A percentile compares a stretch with the other conserved stretches of the same genome.
phyloP scores from a whole-genome alignment of 2,113 vertebrate species.

The Zapus hudsonius region DNA sequence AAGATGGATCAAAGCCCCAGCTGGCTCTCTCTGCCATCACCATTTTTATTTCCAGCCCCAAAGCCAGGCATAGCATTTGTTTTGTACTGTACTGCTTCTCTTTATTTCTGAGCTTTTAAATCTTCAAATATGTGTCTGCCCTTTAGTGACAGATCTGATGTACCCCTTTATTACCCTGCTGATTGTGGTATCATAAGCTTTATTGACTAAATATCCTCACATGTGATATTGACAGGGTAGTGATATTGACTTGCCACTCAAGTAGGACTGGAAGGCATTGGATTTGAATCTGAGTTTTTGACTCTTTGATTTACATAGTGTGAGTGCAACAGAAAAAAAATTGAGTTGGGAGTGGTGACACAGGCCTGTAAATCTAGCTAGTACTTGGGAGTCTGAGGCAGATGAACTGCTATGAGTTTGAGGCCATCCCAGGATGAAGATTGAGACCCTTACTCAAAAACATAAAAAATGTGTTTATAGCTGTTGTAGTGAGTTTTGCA shows the following conservation, averaged over 20 bases:
- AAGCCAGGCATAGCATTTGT: neutral
- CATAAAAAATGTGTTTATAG: neutral
- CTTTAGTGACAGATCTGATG: conserved; percentile 68
- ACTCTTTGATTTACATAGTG: conserved; percentile 6
- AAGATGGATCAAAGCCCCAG: neutral
- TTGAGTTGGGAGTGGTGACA: neutral
- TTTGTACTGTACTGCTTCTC: neutral
- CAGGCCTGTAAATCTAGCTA: neutral
- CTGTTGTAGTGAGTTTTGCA: neutral
- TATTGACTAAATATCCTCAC: neutral
- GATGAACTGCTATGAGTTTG: neutral
- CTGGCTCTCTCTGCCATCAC: neutral
- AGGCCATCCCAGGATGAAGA: neutral
- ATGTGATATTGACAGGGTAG: neutral
- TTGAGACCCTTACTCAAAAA: neutral
- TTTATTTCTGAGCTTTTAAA: neutral
- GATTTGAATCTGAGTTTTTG: conserved; percentile 1
- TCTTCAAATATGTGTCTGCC: conserved; percentile 67
- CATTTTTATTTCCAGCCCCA: neutral
- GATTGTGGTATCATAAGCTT: neutral
- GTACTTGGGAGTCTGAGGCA: neutral
- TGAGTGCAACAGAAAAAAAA: conserved; percentile 16
- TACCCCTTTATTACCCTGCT: conserved; percentile 18
- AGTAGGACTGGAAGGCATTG: neutral
- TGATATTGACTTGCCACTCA: conserved; percentile 32